phyloP scores from a whole-genome alignment of 2,113 vertebrate species.

The Chloropsis cyanopogon region DNA sequence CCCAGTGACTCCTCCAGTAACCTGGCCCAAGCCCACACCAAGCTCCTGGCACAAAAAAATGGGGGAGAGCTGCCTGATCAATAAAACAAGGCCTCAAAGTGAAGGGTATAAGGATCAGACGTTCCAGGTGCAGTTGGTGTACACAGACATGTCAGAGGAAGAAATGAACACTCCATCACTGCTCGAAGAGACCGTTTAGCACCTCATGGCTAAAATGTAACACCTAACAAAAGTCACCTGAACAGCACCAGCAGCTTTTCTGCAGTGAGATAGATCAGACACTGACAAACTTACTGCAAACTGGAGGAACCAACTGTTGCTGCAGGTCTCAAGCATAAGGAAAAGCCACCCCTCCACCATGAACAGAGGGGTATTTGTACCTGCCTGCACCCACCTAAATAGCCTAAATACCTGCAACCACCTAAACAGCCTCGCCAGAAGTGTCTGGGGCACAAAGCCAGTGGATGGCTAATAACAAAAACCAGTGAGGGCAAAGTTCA shows the following conservation, averaged over 20 bases:
- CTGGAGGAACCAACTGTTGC: rapidly evolving
- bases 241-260: background rate
- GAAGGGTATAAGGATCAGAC: rapidly evolving
- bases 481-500: background rate
- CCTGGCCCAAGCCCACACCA: background rate
- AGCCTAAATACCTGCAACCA: background rate
- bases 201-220: background rate
- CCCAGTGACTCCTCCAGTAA: background rate
- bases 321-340: rapidly evolving
- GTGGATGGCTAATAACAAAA: background rate
- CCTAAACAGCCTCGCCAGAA: background rate
- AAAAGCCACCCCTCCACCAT: rapidly evolving
- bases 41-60: background rate
- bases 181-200: background rate
- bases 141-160: background rate
- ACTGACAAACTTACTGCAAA: background rate
- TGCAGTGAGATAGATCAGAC: background rate
- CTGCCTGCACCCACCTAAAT: background rate
- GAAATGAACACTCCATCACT: background rate
- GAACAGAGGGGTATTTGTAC: rapidly evolving
- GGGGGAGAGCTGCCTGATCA: background rate
- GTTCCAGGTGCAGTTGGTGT: background rate
- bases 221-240: background rate
- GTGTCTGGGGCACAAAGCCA: background rate
- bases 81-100: background rate